These are phyloP conservation scores for Mylabris sibirica DNA, from an alignment of 2,888 invertebrate species.

Conservation along the genomic window DNA sequence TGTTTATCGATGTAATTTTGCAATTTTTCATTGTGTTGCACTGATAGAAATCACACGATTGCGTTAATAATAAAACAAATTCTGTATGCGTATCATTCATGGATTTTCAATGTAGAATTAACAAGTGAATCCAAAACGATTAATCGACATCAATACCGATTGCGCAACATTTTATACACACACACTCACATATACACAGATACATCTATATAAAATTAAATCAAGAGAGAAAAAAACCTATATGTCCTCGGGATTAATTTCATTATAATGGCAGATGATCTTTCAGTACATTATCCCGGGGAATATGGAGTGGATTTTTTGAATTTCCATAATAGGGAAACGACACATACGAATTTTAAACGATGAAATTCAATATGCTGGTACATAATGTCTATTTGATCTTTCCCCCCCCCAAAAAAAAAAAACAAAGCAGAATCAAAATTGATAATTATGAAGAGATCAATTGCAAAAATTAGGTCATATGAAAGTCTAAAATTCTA, in stretches of 20 bases:
- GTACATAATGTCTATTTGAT: not conserved
- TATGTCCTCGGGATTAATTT: not conserved
- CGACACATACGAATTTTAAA: not conserved
- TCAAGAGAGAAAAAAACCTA: not conserved
- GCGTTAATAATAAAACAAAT: slow-evolving; percentile 4
- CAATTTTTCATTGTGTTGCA: not conserved
- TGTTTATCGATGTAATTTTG: slow-evolving; percentile 1
- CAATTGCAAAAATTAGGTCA: slow-evolving; percentile 16
- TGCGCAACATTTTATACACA: not conserved
- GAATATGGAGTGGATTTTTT: not conserved
- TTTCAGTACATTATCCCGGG: not conserved
- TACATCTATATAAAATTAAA: not conserved
- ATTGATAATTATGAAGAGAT: not conserved
- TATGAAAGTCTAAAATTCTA: slow-evolving; percentile 15
- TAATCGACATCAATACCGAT: slow-evolving; percentile 2
- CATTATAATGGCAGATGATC: slow-evolving; percentile 2
- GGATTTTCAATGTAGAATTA: not conserved
- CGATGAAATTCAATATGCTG: not conserved
- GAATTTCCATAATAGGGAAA: not conserved
- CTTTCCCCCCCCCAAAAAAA: not conserved
- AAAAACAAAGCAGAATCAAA: not conserved
- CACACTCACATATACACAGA: not conserved
- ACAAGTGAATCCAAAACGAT: slow-evolving; percentile 5
- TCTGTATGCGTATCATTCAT: slow-evolving; percentile 7
- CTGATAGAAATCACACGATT: slow-evolving; percentile 7